These are phyloP conservation scores for Microtus ochrogaster DNA, from an alignment of 2,113 vertebrate species.

Conservation along the genomic window DNA sequence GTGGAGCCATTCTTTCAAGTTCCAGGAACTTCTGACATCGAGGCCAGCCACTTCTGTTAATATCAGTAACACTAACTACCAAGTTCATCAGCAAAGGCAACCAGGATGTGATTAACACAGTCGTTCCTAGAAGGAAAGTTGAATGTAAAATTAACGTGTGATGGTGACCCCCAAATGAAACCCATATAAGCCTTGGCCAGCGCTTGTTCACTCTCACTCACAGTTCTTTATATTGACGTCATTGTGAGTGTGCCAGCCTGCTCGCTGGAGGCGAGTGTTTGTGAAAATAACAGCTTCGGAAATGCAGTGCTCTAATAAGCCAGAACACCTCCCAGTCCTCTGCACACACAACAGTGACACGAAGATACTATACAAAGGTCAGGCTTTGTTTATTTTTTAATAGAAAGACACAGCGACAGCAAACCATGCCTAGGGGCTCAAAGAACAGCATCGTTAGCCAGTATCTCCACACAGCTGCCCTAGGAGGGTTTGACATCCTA, in stretches of 20 bases:
- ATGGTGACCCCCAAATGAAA: slow-evolving; percentile 57
- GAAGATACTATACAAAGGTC: background rate
- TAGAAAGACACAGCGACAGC: background rate
- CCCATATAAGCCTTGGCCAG: slow-evolving; percentile 53
- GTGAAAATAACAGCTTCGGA: background rate
- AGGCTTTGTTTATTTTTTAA: background rate
- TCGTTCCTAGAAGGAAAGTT: slow-evolving; percentile 63
- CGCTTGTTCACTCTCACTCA: slow-evolving; percentile 9
- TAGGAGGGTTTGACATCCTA: no score
- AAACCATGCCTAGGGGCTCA: background rate
- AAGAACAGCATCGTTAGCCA: background rate
- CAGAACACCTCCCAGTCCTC: background rate
- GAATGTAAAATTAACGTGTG: slow-evolving; percentile 60
- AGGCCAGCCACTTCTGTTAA: slow-evolving; percentile 44
- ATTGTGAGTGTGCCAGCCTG: background rate
- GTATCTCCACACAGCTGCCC: background rate
- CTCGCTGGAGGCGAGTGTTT: background rate
- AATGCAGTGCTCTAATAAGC: background rate
- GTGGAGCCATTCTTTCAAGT: slow-evolving; percentile 24
- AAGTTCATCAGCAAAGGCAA: slow-evolving; percentile 49
- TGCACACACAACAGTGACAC: background rate
- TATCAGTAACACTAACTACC: slow-evolving; percentile 47
- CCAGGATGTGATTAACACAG: slow-evolving; percentile 67
- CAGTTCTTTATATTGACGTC: slow-evolving; percentile 39
- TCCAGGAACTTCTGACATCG: slow-evolving; percentile 25